Conservation (phyloP, 2,888 invertebrate genomes). For the Amorpha juglandis region DNA sequence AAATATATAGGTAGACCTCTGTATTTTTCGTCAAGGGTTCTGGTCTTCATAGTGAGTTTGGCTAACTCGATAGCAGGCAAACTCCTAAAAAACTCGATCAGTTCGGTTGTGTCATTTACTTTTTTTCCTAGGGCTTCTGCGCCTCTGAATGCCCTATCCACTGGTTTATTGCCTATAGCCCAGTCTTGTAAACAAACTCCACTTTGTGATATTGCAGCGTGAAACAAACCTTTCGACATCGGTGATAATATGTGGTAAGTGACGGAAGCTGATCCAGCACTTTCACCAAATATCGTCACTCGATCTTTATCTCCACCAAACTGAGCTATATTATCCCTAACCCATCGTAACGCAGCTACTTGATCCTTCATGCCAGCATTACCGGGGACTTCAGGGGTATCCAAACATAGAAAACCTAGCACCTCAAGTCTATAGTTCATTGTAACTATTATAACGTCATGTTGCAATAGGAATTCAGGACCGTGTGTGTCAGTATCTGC, state of each 20-base stretch:
- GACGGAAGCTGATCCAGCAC: conserved; percentile 67
- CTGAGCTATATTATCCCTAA: conserved; percentile 58
- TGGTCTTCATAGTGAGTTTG: conserved; percentile 48
- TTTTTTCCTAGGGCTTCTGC: conserved; percentile 62
- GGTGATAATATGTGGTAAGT: conserved; percentile 70
- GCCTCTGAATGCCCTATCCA: conserved; percentile 57
- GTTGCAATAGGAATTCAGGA: conserved; percentile 64
- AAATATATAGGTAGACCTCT: conserved; percentile 60
- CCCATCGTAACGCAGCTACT: conserved; percentile 61
- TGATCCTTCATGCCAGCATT: conserved; percentile 73
- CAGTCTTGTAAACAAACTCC: conserved; percentile 63
- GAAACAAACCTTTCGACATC: conserved; percentile 67
- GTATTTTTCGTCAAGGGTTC: conserved; percentile 54
- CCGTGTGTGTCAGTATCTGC: conserved; percentile 61
- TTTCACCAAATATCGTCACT: conserved; percentile 71
- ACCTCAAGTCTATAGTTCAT: conserved; percentile 68
- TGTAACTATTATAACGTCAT: conserved; percentile 70
- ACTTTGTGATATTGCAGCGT: conserved; percentile 69
- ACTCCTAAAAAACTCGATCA: conserved; percentile 53
- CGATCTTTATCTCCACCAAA: conserved; percentile 67
- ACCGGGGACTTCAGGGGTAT: conserved; percentile 62
- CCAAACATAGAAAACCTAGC: conserved; percentile 56
- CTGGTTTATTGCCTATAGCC: conserved; percentile 47
- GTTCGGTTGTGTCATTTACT: conserved; percentile 50
- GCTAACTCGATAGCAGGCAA: conserved; percentile 53